Base-by-base conservation (phyloP, 2,888 invertebrate genomes). In the Netelia inedita region DNA sequence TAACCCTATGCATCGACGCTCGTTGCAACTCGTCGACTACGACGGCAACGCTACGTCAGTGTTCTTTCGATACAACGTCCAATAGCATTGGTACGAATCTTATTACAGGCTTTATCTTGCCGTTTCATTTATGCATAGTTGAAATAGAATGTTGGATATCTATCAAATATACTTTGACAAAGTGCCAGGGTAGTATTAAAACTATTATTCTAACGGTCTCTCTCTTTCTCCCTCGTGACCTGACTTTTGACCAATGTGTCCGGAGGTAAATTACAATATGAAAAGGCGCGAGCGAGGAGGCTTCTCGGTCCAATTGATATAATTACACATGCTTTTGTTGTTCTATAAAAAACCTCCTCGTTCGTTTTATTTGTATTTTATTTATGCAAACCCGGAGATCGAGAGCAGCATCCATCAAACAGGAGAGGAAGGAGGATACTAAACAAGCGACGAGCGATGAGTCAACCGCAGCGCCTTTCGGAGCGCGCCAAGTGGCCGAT, bases 391-490 rank as follows among this genome's bases (percentile, higher is more conserved):
- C 21, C 61, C 61, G 43, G 46, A 59, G 43, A 79, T 72, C 53
- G 28, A 69, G 79, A 73, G 69, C 81, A 82, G 82, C 71, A 74
- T 82, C 82, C 84, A 79, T 65, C 78, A 61, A 41, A 57, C 10
- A 14, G 63, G 23, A 69, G 35, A 61, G 68, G 53, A 61, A 55
- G 73, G 69, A 46, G 65, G 43, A 69, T 43, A 79, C 57, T 76
- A 72, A 83, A 50, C 43, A 79, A 55, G 16, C 61, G 57, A 61
- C 78, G 28, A 61, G 71, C 81, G 81, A 82, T 85, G 84, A 85
- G 84, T 85, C 84, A 85, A 78, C 78, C 78, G n/a, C 55, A 75
- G 79, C 57, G 11, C 46, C 46, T 28, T 65, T 53, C 41, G 61
- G 16, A 61, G 65, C 68, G 61, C 59, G 59, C 76, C 28, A 65